Percentiles rank a stretch among this genome's conserved stretches.
phyloP scores from a whole-genome alignment of 2,888 invertebrate species.

The Acleris holmiana region DNA sequence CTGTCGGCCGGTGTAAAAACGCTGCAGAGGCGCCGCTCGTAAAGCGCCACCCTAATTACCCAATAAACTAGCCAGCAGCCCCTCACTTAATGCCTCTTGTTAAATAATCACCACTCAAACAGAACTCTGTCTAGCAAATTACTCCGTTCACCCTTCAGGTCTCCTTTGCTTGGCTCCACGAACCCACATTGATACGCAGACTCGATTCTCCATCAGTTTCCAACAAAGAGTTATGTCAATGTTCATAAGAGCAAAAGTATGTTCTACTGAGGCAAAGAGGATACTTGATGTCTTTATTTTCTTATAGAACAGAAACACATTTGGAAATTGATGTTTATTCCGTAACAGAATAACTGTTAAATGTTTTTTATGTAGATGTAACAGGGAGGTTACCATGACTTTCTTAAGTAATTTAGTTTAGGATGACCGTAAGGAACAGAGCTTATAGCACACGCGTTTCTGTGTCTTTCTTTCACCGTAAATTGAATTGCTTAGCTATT shows the following conservation, averaged over 20 bases:
- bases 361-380: too few species aligned
- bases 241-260: slow-evolving; percentile 36
- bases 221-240: slow-evolving; percentile 24
- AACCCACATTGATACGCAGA: not conserved
- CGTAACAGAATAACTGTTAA: too few species aligned
- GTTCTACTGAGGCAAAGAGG: slow-evolving; percentile 19
- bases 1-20: too few species aligned
- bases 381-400: too few species aligned
- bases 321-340: too few species aligned
- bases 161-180: not conserved
- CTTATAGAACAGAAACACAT: slow-evolving; percentile 1
- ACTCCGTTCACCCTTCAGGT: not conserved
- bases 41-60: slow-evolving; percentile 29
- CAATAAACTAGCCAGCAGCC: slow-evolving; percentile 20
- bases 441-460: too few species aligned
- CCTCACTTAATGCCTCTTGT: slow-evolving; percentile 23
- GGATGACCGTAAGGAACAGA: too few species aligned
- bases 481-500: too few species aligned
- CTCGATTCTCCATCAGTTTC: slow-evolving; percentile 8
- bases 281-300: slow-evolving; percentile 2
- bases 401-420: too few species aligned
- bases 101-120: slow-evolving; percentile 22
- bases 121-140: slow-evolving; percentile 3
- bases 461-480: too few species aligned
- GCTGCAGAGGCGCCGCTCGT: slow-evolving; percentile 4